These are phyloP conservation scores for Hylyphantes graminicola DNA, from an alignment of 1,140 invertebrate genomes.

Conservation along the genomic window DNA sequence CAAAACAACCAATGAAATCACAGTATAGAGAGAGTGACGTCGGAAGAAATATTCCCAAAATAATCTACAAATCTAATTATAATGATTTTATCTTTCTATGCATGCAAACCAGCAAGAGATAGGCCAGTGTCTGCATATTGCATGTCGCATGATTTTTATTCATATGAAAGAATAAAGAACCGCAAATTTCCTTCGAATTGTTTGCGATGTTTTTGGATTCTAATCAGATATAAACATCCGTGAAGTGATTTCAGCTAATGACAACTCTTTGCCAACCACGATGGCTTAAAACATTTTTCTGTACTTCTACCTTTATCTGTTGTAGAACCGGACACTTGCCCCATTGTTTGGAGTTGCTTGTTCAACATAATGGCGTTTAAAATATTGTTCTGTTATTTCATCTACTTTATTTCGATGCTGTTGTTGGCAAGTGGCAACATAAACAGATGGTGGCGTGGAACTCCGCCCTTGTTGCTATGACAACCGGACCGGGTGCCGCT, in stretches of 20 bases:
- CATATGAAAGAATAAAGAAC: too few species aligned
- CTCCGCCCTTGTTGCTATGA: slow-evolving; percentile 31
- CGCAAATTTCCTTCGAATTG: background rate
- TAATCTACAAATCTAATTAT: too few species aligned
- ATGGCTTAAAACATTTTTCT: background rate
- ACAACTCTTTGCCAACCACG: background rate
- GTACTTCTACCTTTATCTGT: background rate
- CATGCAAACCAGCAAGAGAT: too few species aligned
- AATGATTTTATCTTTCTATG: too few species aligned
- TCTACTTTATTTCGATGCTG: background rate
- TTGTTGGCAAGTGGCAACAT: background rate
- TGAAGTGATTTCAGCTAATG: slow-evolving; percentile 1
- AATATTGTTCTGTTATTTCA: slow-evolving; percentile 19
- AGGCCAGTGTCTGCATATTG: too few species aligned
- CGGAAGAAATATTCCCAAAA: too few species aligned
- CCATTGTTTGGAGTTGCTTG: slow-evolving; percentile 17
- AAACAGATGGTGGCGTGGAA: slow-evolving; percentile 18
- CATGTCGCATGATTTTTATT: too few species aligned
- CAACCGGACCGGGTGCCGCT: background rate
- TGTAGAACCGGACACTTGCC: background rate
- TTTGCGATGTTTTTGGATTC: background rate
- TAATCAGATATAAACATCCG: background rate
- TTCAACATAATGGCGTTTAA: slow-evolving; percentile 21
- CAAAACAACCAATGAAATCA: too few species aligned
- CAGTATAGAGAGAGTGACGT: too few species aligned